Percentiles rank a stretch among this genome's conserved stretches.
These are phyloP conservation scores for Tetragonula clypearis DNA, from an alignment of 1,140 invertebrate species.

Conservation along the genomic window DNA sequence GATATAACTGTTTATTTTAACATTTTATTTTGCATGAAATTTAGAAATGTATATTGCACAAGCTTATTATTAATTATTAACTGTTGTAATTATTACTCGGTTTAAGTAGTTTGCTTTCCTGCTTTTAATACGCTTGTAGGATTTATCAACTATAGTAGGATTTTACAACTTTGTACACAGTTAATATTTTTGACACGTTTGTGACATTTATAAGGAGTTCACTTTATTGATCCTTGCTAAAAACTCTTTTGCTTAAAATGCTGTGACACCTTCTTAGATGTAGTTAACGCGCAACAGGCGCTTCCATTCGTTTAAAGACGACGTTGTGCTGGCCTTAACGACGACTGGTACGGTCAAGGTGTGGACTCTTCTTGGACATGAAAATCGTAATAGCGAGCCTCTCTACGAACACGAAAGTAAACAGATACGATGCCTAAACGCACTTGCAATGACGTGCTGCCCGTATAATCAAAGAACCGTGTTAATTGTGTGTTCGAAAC, in stretches of 20 bases:
- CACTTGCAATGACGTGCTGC: slow-evolving; percentile 96
- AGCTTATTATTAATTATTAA: neutral
- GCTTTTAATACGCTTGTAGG: slow-evolving; percentile 25
- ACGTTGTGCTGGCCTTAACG: slow-evolving; percentile 97
- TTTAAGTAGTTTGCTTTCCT: slow-evolving; percentile 32
- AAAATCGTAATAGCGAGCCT: slow-evolving; percentile 92
- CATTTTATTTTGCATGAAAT: slow-evolving; percentile 24
- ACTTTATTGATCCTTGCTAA: slow-evolving; percentile 25
- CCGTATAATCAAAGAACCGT: slow-evolving; percentile 97
- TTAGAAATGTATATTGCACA: neutral
- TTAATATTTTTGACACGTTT: neutral
- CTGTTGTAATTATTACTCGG: slow-evolving; percentile 9
- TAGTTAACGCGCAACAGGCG: slow-evolving; percentile 64
- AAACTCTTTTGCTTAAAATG: slow-evolving; percentile 58
- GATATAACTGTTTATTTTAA: slow-evolving; percentile 15
- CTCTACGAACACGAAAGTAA: slow-evolving; percentile 99
- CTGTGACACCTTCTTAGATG: slow-evolving; percentile 52
- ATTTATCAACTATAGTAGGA: slow-evolving; percentile 26
- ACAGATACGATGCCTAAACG: slow-evolving; percentile 96
- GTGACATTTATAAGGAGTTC: slow-evolving; percentile 1
- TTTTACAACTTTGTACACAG: slow-evolving; percentile 13
- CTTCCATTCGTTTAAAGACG: slow-evolving; percentile 86
- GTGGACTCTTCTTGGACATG: slow-evolving; percentile 95
- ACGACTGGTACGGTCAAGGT: slow-evolving; percentile 99
- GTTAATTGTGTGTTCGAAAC: slow-evolving; percentile 97